Evolutionary conservation across 2,113 vertebrate genomes (phyloP).

Genomic region (Pandion haliaetus): DNA sequence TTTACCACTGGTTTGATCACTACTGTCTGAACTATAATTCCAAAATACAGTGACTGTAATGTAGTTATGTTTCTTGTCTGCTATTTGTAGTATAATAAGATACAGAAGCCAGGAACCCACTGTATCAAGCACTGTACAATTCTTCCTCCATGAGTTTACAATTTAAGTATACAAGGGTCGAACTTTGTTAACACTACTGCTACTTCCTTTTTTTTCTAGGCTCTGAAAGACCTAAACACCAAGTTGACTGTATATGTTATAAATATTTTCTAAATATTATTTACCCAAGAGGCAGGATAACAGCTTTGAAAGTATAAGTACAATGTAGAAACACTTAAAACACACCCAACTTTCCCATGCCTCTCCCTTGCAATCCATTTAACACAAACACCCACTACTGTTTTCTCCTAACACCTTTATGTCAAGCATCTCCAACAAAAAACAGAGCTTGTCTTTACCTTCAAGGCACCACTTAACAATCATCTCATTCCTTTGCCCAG

Average conservation of each 20-base stretch:
- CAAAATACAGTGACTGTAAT: constrained; percentile 17
- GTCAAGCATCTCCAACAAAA: background rate
- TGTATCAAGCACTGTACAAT: background rate
- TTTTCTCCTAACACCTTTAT: background rate
- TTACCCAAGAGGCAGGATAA: background rate
- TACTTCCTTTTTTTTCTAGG: background rate
- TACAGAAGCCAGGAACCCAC: constrained; percentile 24
- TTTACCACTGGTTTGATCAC: constrained; percentile 22
- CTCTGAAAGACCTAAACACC: constrained; percentile 34
- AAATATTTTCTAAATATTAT: constrained; percentile 53
- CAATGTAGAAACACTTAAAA: background rate
- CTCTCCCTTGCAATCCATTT: background rate
- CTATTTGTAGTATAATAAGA: constrained; percentile 25
- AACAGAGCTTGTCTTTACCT: background rate
- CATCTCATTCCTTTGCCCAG: background rate
- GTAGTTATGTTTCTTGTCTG: constrained; percentile 12
- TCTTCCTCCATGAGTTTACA: constrained; percentile 42
- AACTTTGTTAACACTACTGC: constrained; percentile 23
- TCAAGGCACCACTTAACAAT: background rate
- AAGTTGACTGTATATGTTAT: constrained; percentile 20
- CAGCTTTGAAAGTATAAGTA: background rate
- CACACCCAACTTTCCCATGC: background rate
- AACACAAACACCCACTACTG: background rate
- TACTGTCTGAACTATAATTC: constrained; percentile 12
- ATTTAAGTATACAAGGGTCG: constrained; percentile 19